Evolutionary conservation across 2,113 vertebrate genomes (phyloP), one percentile per base, ranked within the genome.

Genomic region (Ranitomeya variabilis): DNA sequence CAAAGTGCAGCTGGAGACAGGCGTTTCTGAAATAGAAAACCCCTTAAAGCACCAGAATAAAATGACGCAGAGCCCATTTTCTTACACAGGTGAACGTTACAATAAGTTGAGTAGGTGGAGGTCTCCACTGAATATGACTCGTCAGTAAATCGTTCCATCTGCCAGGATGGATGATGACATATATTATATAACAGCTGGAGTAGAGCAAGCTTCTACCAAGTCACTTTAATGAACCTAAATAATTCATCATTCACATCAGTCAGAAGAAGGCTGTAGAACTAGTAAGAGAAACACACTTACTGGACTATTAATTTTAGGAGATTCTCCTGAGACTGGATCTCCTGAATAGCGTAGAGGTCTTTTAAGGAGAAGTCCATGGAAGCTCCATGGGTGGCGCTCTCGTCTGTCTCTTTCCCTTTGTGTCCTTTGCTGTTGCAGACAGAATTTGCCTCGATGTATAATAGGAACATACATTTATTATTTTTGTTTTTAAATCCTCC

Each of bases 381-480:
- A 0, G 95, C 54, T 85, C 95, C 92, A 66, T 95, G 91, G 85
- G 93, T 90, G 88, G 91, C 91, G 8, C 92, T 90, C 85, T 96
- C 94, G 86, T 97, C 92, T 1, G 91, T 74, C 90, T 91, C 91
- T 92, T 97, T 95, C 23, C 91, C 85, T 88, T 96, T 97, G 89
- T 96, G 96, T 62, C 98, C 98, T 96, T 98, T 99, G 83, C 93
- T 96, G 89, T 98, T 99, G 92, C 98, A 98, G 92, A 99, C 92
- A 76, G 97, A 99, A 90, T 97, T 99, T 81, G 97, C 97, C 84
- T 99, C 96, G 26, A 99, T 95, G 91, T 98, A 99, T 90, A 99
- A 87, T 87, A 99, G 95, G 92, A 99, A 99, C 96, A 99, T 96
- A 86, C 97, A 99, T 91, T 98, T 98, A 91, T 99, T 98, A 89